Evolutionary conservation across 1,140 invertebrate species (phyloP).

Genomic region (Hycleus phaleratus): DNA sequence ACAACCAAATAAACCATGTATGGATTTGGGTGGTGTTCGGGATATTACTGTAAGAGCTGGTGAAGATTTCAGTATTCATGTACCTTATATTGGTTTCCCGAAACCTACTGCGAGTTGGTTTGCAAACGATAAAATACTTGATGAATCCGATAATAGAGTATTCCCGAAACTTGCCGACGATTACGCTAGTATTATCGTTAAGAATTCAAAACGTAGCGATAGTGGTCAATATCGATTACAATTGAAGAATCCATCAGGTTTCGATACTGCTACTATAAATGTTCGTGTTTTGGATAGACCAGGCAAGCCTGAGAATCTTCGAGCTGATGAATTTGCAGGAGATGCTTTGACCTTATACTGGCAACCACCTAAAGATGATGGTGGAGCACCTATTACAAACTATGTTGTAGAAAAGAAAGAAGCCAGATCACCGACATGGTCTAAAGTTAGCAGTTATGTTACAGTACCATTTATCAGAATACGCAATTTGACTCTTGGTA

Average conservation of each 20-base stretch:
- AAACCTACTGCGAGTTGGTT: slow-evolving; percentile 92
- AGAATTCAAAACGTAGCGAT: slow-evolving; percentile 84
- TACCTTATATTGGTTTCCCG: slow-evolving; percentile 92
- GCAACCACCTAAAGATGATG: slow-evolving; percentile 93
- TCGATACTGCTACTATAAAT: slow-evolving; percentile 88
- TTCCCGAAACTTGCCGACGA: slow-evolving; percentile 82
- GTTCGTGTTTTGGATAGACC: slow-evolving; percentile 92
- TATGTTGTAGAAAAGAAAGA: slow-evolving; percentile 96
- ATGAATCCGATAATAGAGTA: slow-evolving; percentile 65
- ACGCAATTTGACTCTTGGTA: slow-evolving; percentile 82
- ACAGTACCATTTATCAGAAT: slow-evolving; percentile 81
- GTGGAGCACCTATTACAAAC: slow-evolving; percentile 90
- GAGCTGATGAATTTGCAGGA: slow-evolving; percentile 89
- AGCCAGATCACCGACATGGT: slow-evolving; percentile 71
- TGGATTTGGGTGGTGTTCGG: slow-evolving; percentile 85
- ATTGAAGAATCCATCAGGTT: slow-evolving; percentile 89
- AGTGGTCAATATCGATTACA: slow-evolving; percentile 88
- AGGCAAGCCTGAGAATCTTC: slow-evolving; percentile 74
- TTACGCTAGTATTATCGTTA: slow-evolving; percentile 82
- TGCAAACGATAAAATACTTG: slow-evolving; percentile 71
- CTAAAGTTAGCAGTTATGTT: slow-evolving; percentile 86
- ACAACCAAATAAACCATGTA: slow-evolving; percentile 91
- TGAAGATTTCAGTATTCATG: slow-evolving; percentile 93
- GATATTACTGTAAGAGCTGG: slow-evolving; percentile 96
- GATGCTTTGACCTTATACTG: slow-evolving; percentile 92